phyloP scores from a whole-genome alignment of 2,888 invertebrate genomes.

The Aromia moschata region DNA sequence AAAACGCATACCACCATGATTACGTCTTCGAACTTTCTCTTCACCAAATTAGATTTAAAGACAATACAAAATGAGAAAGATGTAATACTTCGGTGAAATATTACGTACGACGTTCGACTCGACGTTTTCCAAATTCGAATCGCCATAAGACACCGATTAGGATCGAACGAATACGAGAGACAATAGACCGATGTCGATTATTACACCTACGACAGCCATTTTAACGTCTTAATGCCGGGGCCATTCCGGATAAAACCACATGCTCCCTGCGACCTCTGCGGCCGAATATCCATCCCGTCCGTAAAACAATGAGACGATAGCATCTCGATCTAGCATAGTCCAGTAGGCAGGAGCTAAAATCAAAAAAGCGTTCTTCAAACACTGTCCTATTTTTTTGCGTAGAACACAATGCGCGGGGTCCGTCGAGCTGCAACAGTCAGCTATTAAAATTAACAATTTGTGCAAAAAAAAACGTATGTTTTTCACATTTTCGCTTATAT shows the following conservation, averaged over 20 bases:
- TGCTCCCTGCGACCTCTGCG: not conserved
- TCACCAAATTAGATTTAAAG: not conserved
- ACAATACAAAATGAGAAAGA: not conserved
- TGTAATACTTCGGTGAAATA: not conserved
- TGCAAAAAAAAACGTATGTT: no score
- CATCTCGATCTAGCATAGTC: slow-evolving; percentile 13
- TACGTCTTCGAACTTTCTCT: not conserved
- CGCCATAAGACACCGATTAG: not conserved
- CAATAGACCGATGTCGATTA: slow-evolving; percentile 7
- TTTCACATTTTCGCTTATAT: no score
- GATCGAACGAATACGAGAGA: not conserved
- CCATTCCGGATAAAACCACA: slow-evolving; percentile 1
- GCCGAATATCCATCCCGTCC: slow-evolving; percentile 5
- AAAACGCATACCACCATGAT: no score
- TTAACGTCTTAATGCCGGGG: slow-evolving; percentile 7
- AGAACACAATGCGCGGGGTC: no score
- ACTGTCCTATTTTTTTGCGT: no score
- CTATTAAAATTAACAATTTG: no score
- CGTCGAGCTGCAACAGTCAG: no score
- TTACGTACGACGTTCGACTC: not conserved
- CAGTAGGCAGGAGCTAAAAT: no score
- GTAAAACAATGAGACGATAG: slow-evolving; percentile 8
- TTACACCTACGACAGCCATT: slow-evolving; percentile 14
- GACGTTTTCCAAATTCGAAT: not conserved
- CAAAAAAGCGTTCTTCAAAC: no score